Evolutionary conservation across 2,797 vertebrate genomes (phyloP), one percentile per base, ranked within the genome.

Genomic region (Darevskia mixta): DNA sequence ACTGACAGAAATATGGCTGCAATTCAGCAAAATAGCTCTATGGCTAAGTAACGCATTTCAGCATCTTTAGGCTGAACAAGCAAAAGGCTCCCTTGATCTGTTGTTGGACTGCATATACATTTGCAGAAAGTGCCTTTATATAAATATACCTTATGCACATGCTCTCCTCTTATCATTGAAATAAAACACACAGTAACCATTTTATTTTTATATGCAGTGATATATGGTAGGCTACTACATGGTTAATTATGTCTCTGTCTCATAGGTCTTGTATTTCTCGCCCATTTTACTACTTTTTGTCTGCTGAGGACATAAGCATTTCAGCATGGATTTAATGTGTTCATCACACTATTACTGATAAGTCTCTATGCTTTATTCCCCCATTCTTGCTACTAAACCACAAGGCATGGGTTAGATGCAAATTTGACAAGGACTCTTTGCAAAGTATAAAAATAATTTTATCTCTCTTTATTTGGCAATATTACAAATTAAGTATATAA

Each of bases 1-100:
- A 97, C 97, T 98, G 98, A 98, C 98, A 98, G 96, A 97, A 97
- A 97, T 94, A 96, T 98, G 97, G 98, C 97, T 97, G 97, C 97
- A 97, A 96, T 98, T 98, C 97, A 98, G 97, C 96, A 97, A 75
- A 91, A 94, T 38, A 86, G 87, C 88, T 91, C 87, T 8, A 82
- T 43, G 84, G 89, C 20, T 61, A 88, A 91, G 90, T 82, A 77
- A 95, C 91, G 94, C 94, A 94, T 92, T 94, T 88, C 94, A 95
- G 95, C 86, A 61, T 77, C 93, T 78, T 90, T 76, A 82, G 32
- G 64, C 87, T 83, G 78, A 87, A 82, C 87, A 55, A 93, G 92
- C n/a, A 7, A 75, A 73, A 20, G 0, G 0, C 35, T 76, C 23
- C 85, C 0, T 0, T 0, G 1, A 87, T 75, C 93, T 82, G 0